Evolutionary conservation across 2,113 vertebrate species (phyloP).

Genomic region (Callipepla squamata): DNA sequence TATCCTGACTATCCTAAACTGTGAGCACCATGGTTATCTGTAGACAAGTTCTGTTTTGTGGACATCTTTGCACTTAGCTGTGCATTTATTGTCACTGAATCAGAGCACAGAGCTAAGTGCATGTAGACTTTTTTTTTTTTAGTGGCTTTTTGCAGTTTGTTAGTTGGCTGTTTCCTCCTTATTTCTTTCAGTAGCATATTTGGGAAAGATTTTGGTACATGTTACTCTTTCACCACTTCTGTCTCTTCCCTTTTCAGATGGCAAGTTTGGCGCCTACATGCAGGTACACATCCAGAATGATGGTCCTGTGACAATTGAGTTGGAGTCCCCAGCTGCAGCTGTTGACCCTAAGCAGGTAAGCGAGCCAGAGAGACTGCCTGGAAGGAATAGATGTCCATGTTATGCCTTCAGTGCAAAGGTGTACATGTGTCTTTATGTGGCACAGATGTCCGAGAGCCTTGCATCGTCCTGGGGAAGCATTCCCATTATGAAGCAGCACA

Average conservation of each 20-base stretch:
- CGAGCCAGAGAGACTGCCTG: not conserved
- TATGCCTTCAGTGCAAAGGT: not conserved
- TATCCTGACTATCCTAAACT: not conserved
- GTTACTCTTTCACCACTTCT: not conserved
- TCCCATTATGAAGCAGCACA: not conserved
- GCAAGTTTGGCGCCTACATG: conserved; percentile 94
- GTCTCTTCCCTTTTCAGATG: conserved; percentile 79
- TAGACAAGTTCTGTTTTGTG: not conserved
- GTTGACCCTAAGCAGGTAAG: conserved; percentile 90
- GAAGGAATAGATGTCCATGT: not conserved
- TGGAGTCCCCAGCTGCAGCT: conserved; percentile 85
- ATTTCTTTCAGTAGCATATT: not conserved
- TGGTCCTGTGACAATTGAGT: conserved; percentile 93
- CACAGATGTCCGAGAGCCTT: not conserved
- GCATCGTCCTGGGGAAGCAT: not conserved
- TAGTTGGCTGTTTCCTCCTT: not conserved
- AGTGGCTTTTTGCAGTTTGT: not conserved
- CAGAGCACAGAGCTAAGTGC: not conserved
- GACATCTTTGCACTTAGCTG: not conserved
- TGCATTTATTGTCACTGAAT: not conserved
- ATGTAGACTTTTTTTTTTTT: not conserved
- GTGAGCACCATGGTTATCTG: not conserved
- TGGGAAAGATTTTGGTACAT: not conserved
- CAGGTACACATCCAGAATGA: conserved; percentile 97
- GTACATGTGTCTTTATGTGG: not conserved